Base-by-base conservation (phyloP, 2,888 invertebrate genomes). In the Dromius quadrimaculatus region DNA sequence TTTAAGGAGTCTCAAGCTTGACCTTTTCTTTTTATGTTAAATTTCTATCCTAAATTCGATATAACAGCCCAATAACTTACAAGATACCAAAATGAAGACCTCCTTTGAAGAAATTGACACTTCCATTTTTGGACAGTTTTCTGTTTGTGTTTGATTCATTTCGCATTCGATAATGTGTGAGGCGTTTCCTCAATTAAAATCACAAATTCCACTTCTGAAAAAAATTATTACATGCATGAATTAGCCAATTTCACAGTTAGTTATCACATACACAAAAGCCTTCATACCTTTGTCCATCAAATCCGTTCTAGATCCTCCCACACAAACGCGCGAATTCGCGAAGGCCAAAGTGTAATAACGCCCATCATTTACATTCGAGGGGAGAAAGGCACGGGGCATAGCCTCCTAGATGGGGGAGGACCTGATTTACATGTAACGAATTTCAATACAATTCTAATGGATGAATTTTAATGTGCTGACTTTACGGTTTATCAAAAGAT, bases 391-490 rank as follows among this genome's bases (percentile, higher is more conserved):
- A 6, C 32, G 32, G n/a, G 5, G 13, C 34, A 45, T 43, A 2
- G 63, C 32, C 28, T 47, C 28, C 61, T 20, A 9, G 34, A 34
- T 17, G 61, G 34, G 64, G 64, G 64, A 64, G 64, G 22, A 34
- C 9, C 45, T 32, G 32, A 45, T 64, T 64, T 64, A 47, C 64
- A 64, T 64, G 64, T 23, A 64, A 64, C 64, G 32, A 47, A 64
- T 64, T 64, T 64, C 59, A 64, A 64, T 64, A 64, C 64, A 64
- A 64, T 64, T 47, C 47, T 19, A 64, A 64, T 20, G 34, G 17
- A n/a, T 15, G 19, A 28, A 63, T 47, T 2, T 23, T 54, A 54
- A 54, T 54, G 50, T 9, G 28, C 23, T 15, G 28, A 13, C 9
- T 23, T 22, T n/a, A n/a, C 20, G 47, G 47, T n/a, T 54, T 23